Evolutionary conservation across 2,113 vertebrate species (phyloP), one percentile per base, ranked within the genome.

Genomic region (Gymnobelideus leadbeateri): DNA sequence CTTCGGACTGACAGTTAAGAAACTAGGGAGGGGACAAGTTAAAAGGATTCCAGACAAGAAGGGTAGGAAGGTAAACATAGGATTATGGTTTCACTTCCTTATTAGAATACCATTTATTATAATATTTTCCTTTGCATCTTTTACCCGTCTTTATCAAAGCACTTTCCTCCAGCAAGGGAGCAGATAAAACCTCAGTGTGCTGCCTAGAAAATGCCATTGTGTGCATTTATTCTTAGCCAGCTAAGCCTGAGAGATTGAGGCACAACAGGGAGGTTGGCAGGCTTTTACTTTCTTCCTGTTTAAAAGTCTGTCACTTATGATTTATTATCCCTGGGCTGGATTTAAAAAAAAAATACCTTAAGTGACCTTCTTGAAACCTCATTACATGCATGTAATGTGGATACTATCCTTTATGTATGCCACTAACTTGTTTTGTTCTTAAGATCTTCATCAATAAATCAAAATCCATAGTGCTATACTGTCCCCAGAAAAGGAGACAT

Each of bases 131-230:
- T 94, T 94, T 92, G 92, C 52, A 94, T 94, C 61, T 92, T 93
- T 96, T 91, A 91, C 92, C 92, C 94, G n/a, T 92, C 95, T 96
- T 94, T 90, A 94, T 94, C 84, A 92, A 96, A 96, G 92, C 2
- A 53, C 90, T 96, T 92, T 92, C 52, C 68, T 93, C 94, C 92
- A 93, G 90, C 90, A 84, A 92, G 57, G 93, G 93, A 94, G 55
- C 0, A 7, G 52, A 97, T 93, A 95, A 97, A 96, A 93, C 43
- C 91, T 96, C 90, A 93, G 91, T 91, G 90, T 91, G 92, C 52
- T 55, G 52, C 46, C 89, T 55, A 46, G 54, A 47, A 91, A 12
- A 89, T 3, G 12, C 90, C 50, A 91, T 26, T 93, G 53, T 54
- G 61, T 11, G 89, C 37, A 26, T 55, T 97, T 95, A 92, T 96